Evolutionary conservation across 2,888 invertebrate species (phyloP).

Genomic region (Cosmorhoe ocellata): DNA sequence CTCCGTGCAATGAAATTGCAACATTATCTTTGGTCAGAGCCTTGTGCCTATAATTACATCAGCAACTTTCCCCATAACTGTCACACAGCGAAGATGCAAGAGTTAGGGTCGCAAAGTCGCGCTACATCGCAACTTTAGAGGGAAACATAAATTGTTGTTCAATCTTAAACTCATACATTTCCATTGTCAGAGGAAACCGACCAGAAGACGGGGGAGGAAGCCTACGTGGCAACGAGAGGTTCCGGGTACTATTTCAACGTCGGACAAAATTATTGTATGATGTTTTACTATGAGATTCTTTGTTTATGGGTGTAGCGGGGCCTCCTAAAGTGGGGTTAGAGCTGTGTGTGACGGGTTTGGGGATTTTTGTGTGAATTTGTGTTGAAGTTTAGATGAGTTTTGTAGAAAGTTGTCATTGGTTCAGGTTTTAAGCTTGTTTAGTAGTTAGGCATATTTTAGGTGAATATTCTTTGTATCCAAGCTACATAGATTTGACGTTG

Average conservation of each 20-base stretch:
- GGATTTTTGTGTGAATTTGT: not conserved
- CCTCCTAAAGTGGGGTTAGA: not conserved
- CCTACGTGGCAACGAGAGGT: not conserved
- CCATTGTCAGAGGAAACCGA: constrained; percentile 1
- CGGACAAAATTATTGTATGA: constrained; percentile 6
- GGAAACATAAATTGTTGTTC: too few relatives aligned
- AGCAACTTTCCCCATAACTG: too few relatives aligned
- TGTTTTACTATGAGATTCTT: constrained; percentile 2
- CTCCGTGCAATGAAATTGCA: too few relatives aligned
- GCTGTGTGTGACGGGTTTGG: constrained; percentile 8
- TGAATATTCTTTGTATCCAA: not conserved
- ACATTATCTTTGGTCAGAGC: too few relatives aligned
- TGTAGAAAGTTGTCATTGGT: not conserved
- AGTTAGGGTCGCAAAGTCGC: too few relatives aligned
- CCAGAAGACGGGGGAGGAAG: not conserved
- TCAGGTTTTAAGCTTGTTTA: not conserved
- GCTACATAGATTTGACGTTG: too few relatives aligned
- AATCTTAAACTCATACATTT: not conserved
- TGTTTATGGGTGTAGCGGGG: not conserved
- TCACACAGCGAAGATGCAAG: too few relatives aligned
- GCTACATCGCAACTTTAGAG: too few relatives aligned
- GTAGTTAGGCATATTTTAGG: not conserved
- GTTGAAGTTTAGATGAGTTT: not conserved
- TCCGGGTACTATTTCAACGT: not conserved
- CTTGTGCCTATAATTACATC: too few relatives aligned